Evolutionary conservation across 2,888 invertebrate species (phyloP), one percentile per base, ranked within the genome.

Genomic region (Sarcophaga caerulescens): DNA sequence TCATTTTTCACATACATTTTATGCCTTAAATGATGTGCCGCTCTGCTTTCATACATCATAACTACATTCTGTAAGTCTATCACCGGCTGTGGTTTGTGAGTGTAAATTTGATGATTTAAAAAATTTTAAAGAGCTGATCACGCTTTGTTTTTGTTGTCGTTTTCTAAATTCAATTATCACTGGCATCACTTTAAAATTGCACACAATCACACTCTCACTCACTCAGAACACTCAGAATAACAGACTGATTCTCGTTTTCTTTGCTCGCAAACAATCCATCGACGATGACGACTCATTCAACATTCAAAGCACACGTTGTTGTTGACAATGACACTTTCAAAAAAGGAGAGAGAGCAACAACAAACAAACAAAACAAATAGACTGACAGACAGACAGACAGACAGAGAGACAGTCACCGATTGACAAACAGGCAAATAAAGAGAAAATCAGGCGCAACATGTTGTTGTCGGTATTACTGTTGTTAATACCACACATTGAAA

Each of bases 161-260:
- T 84, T 81, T 75, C 74, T 84, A 86, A 86, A 86, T 86, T 86
- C 84, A 86, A 86, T 86, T 86, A 86, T 84, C 81, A 84, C 81
- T 86, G 84, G 84, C 83, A 86, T 86, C 84, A 86, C 86, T 86
- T 86, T 74, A 75, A 77, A 80, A 47, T 68, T 65, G 76, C 11
- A 62, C 35, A 69, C 65, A 84, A 75, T 65, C 68, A 21, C 68
- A 63, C 25, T 45, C 71, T 52, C 2, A 35, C 71, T 52, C 2
- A 35, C 6, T 35, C 8, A 35, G 35, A 35, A 35, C 6, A 17
- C 52, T 14, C 52, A 14, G 52, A 52, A 17, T 17, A 52, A 14
- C 52, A 52, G 14, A 14, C 12, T 14, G 14, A 17, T 52, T 52
- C 52, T 52, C 52, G n/a, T 52, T 17, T 14, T 52, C 17, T 52